Evolutionary conservation across 2,113 vertebrate species (phyloP), one percentile per base, ranked within the genome.

Genomic region (Lipotes vexillifer): DNA sequence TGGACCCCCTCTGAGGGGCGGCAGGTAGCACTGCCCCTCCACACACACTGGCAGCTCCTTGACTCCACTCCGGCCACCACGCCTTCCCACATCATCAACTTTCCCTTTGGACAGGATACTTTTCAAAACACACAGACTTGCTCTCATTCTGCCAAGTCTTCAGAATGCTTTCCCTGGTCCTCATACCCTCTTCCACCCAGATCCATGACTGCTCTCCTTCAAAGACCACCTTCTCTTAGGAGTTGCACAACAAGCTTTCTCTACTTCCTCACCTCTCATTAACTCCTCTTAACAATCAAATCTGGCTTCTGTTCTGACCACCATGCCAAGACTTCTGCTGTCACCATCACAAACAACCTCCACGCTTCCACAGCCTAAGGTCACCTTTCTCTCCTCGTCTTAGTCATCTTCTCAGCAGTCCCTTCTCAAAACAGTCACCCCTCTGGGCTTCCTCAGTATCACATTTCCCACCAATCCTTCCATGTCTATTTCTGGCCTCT

Each of bases 21-120:
- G 20, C 2, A 1, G 68, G 7, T 8, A 31, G 12, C n/a, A 18
- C 2, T 0, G 0, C 15, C 14, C 5, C 7, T 65, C 23, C 80
- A 44, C 10, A 8, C 1, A 55, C 3, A 17, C 3, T 33, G 23
- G 41, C 36, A 72, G 10, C 29, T 65, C 23, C 13, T 11, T 33
- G 36, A 11, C 20, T 41, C 20, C 4, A 27, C 21, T 41, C 31
- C 23, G 1, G 0, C 20, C 33, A 1, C 7, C 44, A 17, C n/a
- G 21, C 25, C 38, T 82, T 82, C 44, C 61, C 21, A 41, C 8
- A 59, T 7, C 4, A 12, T 25, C 38, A 10, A 36, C 29, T 72
- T 68, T 71, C 72, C 29, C 18, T 33, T 31, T 57, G 41, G 8
- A 86, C 10, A 96, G 49, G 90, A 77, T 29, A 23, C 23, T 63